A percentile compares a stretch with the other conserved stretches of the same genome.
Conservation (phyloP, 2,113 vertebrate genomes). For the Bos javanicus region DNA sequence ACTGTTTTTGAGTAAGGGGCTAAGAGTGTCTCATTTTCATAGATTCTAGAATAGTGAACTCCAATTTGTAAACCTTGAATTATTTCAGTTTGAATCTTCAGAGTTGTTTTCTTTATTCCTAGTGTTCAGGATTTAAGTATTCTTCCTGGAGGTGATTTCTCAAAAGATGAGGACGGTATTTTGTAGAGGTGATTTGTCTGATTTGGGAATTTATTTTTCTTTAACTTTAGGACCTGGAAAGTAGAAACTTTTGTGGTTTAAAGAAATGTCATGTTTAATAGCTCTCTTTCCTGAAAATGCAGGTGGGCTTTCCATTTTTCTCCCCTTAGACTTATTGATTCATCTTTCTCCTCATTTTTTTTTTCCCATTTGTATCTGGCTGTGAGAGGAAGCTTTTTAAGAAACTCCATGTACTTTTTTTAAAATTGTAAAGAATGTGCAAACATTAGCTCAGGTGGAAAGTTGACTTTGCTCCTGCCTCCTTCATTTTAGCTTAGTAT, state of each 20-base stretch:
- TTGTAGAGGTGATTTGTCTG: not conserved
- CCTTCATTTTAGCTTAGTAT: conserved; percentile 48
- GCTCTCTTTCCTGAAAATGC: not conserved
- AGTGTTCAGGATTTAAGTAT: not conserved
- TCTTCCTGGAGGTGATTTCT: not conserved
- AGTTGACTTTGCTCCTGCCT: not conserved
- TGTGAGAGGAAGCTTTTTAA: conserved; percentile 12
- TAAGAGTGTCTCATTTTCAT: not conserved
- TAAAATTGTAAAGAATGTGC: not conserved
- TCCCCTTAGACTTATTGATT: not conserved
- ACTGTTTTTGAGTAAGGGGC: not conserved
- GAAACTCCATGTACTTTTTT: not conserved
- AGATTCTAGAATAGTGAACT: not conserved
- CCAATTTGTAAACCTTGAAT: not conserved
- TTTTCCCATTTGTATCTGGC: conserved; percentile 39
- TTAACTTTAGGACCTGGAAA: not conserved
- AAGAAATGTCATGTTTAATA: not conserved
- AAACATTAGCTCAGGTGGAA: conserved; percentile 38
- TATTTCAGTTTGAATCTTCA: not conserved
- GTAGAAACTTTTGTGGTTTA: not conserved
- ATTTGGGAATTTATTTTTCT: not conserved
- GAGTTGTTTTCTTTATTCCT: not conserved
- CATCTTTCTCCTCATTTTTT: not conserved
- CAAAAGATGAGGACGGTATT: not conserved
- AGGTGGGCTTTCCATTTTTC: not conserved